Conservation (phyloP, 2,888 invertebrate genomes). For the Slavum lentiscoides region DNA sequence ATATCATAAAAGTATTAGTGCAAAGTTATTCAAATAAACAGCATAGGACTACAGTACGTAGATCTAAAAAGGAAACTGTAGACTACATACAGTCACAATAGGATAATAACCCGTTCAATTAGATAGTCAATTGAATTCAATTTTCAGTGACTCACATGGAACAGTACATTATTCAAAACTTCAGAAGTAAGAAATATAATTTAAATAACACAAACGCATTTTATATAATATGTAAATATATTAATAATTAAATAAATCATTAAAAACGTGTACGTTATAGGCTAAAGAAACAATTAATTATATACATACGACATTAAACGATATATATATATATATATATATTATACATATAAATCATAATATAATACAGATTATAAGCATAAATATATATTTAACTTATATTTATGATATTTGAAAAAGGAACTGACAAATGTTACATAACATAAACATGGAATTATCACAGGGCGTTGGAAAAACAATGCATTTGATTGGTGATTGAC, state of each 20-base stretch:
- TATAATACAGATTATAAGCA: not conserved
- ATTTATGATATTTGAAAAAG: conserved; percentile 46
- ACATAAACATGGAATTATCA: conserved; percentile 48
- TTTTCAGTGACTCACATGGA: conserved; percentile 46
- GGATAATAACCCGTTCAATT: conserved; percentile 52
- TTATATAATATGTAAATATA: conserved; percentile 22
- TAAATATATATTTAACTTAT: not conserved
- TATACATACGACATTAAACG: not conserved
- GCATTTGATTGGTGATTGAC: conserved; percentile 30
- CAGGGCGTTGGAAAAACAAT: conserved; percentile 37
- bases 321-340: not conserved
- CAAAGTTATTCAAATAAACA: conserved; percentile 20
- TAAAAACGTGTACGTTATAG: conserved; percentile 8
- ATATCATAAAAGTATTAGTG: conserved; percentile 9
- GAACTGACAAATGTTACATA: conserved; percentile 47
- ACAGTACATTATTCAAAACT: conserved; percentile 15
- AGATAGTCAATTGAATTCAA: conserved; percentile 46
- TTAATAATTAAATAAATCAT: conserved; percentile 35
- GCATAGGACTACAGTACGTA: conserved; percentile 28
- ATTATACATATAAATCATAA: not conserved
- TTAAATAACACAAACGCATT: conserved; percentile 24
- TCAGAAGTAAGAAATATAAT: conserved; percentile 28
- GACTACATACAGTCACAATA: conserved; percentile 32
- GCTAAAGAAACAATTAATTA: conserved; percentile 2
- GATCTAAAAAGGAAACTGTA: conserved; percentile 50